These are phyloP conservation scores for Actias luna DNA, from an alignment of 2,888 invertebrate species.

Conservation along the genomic window DNA sequence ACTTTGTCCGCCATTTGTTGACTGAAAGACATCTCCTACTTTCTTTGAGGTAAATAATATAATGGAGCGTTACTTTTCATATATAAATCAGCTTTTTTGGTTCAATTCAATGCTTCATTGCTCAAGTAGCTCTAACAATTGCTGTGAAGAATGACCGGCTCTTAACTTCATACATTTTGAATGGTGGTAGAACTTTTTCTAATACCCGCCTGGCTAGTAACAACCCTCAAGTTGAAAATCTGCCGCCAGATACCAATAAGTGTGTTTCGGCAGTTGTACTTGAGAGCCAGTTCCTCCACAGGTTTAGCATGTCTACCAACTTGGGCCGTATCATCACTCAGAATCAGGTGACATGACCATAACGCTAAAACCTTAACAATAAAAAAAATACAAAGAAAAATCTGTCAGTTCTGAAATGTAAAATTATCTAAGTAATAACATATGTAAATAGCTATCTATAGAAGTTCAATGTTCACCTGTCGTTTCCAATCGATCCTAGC, in stretches of 20 bases:
- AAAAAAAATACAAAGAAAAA: neutral
- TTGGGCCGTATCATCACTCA: no score
- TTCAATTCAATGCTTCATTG: neutral
- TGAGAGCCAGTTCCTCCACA: no score
- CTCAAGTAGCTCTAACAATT: neutral
- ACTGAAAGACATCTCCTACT: neutral
- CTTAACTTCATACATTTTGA: no score
- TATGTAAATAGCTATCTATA: neutral
- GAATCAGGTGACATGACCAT: no score
- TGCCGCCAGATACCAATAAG: no score
- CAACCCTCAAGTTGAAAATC: no score
- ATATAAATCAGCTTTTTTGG: neutral
- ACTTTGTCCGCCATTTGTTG: neutral
- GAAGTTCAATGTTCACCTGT: neutral
- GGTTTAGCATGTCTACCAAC: no score
- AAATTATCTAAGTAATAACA: neutral
- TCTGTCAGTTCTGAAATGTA: neutral
- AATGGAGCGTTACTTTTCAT: neutral
- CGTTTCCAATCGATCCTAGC: neutral
- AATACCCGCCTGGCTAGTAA: no score
- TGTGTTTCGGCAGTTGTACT: no score
- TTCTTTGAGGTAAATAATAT: slow-evolving; percentile 2
- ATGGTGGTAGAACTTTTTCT: no score
- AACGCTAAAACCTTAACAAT: no score
- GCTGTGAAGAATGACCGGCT: no score